Percentiles rank a stretch among this genome's conserved stretches.
These are phyloP conservation scores for Diorhabda carinulata DNA, from an alignment of 1,140 invertebrate species.

Conservation along the genomic window DNA sequence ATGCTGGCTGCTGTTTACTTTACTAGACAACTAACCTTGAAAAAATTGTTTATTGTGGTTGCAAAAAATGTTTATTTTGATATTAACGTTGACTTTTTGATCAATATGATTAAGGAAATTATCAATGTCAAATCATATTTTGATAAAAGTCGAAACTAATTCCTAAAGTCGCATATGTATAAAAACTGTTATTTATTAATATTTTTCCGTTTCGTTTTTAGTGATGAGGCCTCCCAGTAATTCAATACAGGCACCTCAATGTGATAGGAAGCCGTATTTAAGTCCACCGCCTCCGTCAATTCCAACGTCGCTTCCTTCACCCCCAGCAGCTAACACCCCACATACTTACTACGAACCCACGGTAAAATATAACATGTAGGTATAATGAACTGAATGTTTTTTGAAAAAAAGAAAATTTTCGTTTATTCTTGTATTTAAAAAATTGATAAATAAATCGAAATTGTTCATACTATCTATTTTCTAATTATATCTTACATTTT, in stretches of 20 bases:
- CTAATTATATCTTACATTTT: no score
- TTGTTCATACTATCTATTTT: conserved; percentile 25
- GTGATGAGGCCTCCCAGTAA: conserved; percentile 42
- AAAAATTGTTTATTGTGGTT: no score
- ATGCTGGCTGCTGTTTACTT: no score
- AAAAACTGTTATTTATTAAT: background rate
- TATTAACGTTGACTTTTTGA: no score
- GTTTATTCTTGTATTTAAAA: conserved; percentile 27
- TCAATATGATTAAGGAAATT: no score
- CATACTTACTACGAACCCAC: conserved; percentile 44
- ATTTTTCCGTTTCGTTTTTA: conserved; percentile 31
- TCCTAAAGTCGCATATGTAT: no score
- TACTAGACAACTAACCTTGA: no score
- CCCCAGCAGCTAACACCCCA: conserved; percentile 44
- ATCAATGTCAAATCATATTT: no score
- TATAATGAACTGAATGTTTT: conserved; percentile 9
- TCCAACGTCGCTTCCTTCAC: conserved; percentile 44
- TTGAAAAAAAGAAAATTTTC: background rate
- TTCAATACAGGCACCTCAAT: conserved; percentile 41
- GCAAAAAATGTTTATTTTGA: no score
- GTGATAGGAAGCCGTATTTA: conserved; percentile 47
- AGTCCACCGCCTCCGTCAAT: conserved; percentile 44
- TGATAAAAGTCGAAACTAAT: no score
- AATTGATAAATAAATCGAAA: conserved; percentile 28
- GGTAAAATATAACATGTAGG: conserved; percentile 45